Evolutionary conservation across 2,797 vertebrate species (phyloP).

Genomic region (Ptychadena robeensis): DNA sequence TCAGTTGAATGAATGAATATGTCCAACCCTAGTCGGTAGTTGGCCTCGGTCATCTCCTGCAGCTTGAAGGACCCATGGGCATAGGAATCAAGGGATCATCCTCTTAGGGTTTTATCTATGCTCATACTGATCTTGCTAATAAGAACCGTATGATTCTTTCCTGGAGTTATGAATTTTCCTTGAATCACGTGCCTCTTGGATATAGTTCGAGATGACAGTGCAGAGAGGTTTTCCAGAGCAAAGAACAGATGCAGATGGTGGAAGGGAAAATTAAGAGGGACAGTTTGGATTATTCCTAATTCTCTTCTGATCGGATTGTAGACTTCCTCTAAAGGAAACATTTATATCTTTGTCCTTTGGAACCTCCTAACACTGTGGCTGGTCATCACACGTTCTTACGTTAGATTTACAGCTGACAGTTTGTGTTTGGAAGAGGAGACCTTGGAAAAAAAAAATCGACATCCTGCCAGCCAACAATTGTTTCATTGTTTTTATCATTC

Average conservation of each 20-base stretch:
- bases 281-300: slow-evolving; percentile 51
- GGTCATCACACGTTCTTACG: slow-evolving; percentile 37
- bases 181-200: slow-evolving; percentile 58
- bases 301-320: slow-evolving; percentile 41
- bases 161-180: slow-evolving; percentile 47
- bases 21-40: not conserved
- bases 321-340: not conserved
- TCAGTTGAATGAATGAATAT: not conserved
- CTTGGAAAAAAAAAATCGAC: not conserved
- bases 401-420: slow-evolving; percentile 52
- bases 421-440: slow-evolving; percentile 35
- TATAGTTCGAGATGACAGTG: slow-evolving; percentile 34
- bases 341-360: slow-evolving; percentile 29
- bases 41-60: not conserved
- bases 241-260: slow-evolving; percentile 57
- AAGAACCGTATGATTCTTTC: slow-evolving; percentile 8
- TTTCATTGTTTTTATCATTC: slow-evolving; percentile 22
- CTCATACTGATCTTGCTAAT: slow-evolving; percentile 28
- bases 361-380: slow-evolving; percentile 27
- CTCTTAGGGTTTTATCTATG: not conserved
- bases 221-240: slow-evolving; percentile 55
- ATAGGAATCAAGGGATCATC: not conserved
- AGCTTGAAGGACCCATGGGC: not conserved
- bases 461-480: not conserved
- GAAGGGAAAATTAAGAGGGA: slow-evolving; percentile 55